Evolutionary conservation across 2,113 vertebrate species (phyloP), one percentile per base, ranked within the genome.

Genomic region (Gracilinanus agilis): DNA sequence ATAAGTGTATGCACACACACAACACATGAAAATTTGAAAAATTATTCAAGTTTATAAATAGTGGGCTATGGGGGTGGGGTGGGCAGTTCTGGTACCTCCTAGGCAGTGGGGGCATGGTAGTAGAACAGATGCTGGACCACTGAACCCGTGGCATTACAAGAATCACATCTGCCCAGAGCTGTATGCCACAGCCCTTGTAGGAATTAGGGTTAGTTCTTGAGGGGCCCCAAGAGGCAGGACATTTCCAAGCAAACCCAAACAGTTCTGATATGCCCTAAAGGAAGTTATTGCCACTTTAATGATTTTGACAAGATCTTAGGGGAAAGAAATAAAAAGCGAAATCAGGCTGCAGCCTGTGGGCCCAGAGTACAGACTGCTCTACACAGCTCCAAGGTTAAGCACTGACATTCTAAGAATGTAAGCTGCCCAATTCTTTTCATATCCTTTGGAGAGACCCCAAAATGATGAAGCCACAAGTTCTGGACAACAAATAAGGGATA

Each of bases 321-420:
- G 34, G n/a, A 75, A 75, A 75, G 67, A 1, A 75, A n/a, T 75
- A 75, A 75, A 75, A n/a, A 2, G 1, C 67, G 44, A 16, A 92
- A 89, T 91, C 53, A 44, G 8, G 49, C 91, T 89, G 3, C 44
- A 91, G 54, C 89, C 91, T 96, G 54, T 55, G 53, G 93, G 49
- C 24, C 3, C n/a, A 27, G 49, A 94, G 34, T 27, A 88, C 12
- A 88, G 44, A 54, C 58, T 93, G 27, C 24, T 58, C 49, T 5
- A 90, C 3, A n/a, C n/a, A 91, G 54, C 24, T 53, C n/a, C 93
- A 90, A 61, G 40, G 88, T 92, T 75, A 49, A 92, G 61, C n/a
- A 75, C 61, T 75, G n/a, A 21, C 7, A 40, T 83, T 83, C 7
- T 19, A 23, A 40, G n/a, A 40, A 83, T 23, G 67, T 6, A 92